Percentiles rank a stretch among this genome's conserved stretches.
These are phyloP conservation scores for Bambusicola thoracicus DNA, from an alignment of 2,113 vertebrate genomes.

Conservation along the genomic window DNA sequence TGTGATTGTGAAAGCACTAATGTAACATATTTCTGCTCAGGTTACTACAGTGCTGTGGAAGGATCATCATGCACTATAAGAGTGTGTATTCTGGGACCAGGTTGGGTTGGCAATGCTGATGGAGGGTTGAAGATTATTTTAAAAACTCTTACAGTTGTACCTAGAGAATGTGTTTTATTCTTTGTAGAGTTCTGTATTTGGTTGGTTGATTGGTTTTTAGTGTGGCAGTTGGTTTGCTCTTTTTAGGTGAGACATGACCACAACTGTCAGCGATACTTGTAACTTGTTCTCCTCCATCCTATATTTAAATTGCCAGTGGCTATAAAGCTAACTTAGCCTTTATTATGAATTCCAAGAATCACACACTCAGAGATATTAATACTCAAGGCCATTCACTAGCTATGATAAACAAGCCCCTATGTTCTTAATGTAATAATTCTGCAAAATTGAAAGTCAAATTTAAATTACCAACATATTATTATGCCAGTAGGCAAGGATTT, in stretches of 20 bases:
- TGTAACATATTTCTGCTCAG: background rate
- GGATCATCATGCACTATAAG: background rate
- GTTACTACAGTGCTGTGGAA: background rate
- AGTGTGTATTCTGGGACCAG: background rate
- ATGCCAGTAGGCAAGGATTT: conserved; percentile 35
- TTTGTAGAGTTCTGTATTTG: background rate
- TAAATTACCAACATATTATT: conserved; percentile 27
- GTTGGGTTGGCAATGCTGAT: background rate
- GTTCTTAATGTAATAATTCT: background rate
- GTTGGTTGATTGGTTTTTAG: background rate
- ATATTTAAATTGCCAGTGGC: background rate
- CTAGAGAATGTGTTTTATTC: background rate
- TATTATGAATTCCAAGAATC: conserved; percentile 4
- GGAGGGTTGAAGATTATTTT: background rate
- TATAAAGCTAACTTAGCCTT: background rate
- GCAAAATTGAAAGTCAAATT: background rate
- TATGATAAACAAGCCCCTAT: background rate
- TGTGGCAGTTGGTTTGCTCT: background rate
- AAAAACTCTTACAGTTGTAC: background rate
- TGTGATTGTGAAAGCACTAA: background rate
- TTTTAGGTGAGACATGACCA: background rate
- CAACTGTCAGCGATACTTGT: background rate
- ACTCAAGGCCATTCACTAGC: background rate
- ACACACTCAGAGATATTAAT: background rate
- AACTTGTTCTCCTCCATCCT: background rate